Conservation (phyloP, 2,888 invertebrate species). For the Subacronicta megacephala region DNA sequence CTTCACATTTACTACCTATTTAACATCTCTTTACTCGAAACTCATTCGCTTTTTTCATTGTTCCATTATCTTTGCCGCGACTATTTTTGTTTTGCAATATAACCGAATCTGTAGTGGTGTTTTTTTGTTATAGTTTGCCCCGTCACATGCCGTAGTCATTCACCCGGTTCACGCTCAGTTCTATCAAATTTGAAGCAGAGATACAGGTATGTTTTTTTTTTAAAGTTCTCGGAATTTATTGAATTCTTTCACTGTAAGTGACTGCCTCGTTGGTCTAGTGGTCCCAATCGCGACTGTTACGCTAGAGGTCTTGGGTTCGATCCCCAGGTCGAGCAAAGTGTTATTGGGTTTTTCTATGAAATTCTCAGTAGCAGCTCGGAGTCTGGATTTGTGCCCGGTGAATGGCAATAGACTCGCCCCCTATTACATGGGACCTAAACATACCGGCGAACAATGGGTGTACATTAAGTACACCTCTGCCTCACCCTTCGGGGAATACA, state of each 20-base stretch:
- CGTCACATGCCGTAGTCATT: slow-evolving; percentile 72
- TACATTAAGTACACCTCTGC: too few species aligned
- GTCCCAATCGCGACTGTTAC: too few species aligned
- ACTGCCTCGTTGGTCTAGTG: too few species aligned
- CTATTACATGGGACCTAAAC: too few species aligned
- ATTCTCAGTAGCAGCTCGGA: too few species aligned
- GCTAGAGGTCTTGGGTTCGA: too few species aligned
- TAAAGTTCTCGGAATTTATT: not conserved
- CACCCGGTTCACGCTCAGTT: slow-evolving; percentile 71
- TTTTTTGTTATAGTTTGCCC: slow-evolving; percentile 72
- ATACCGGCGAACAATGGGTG: too few species aligned
- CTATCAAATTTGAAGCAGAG: slow-evolving; percentile 67
- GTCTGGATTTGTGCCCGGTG: too few species aligned
- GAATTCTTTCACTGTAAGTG: not conserved
- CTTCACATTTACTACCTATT: slow-evolving; percentile 35
- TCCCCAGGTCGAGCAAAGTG: too few species aligned
- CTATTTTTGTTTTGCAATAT: slow-evolving; percentile 79
- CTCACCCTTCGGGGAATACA: too few species aligned
- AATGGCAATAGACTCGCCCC: too few species aligned
- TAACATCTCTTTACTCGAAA: slow-evolving; percentile 36
- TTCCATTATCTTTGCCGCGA: slow-evolving; percentile 59
- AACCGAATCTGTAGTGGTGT: slow-evolving; percentile 65
- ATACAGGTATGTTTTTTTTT: slow-evolving; percentile 41
- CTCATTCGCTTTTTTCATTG: slow-evolving; percentile 35
- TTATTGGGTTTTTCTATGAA: too few species aligned